Percentiles rank a stretch among this genome's conserved stretches.
phyloP scores from a whole-genome alignment of 2,797 vertebrate genomes.

The Siniperca obscura region DNA sequence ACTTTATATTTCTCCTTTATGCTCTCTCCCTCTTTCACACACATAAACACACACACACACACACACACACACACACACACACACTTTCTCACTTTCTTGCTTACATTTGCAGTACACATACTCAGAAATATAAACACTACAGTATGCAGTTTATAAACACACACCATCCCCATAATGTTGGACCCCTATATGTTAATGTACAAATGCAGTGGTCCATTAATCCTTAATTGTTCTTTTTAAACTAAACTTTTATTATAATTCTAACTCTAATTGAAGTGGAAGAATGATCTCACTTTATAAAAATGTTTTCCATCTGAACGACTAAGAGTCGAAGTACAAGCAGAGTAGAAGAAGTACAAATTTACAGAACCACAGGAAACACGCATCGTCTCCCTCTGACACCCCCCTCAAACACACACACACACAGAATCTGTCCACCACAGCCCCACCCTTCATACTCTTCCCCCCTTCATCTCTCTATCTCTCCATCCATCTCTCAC shows the following conservation, averaged over 20 bases:
- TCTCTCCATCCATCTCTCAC: conserved; percentile 59
- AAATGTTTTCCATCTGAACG: conserved; percentile 1
- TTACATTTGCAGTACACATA: not conserved
- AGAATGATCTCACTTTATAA: conserved; percentile 9
- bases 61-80: too few species aligned
- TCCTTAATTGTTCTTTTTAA: not conserved
- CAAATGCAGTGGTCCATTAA: not conserved
- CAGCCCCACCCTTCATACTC: not conserved
- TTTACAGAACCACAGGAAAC: conserved; percentile 18
- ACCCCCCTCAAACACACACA: not conserved
- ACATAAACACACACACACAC: not conserved
- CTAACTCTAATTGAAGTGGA: not conserved
- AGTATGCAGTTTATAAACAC: not conserved
- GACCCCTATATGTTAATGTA: not conserved
- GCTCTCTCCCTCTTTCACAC: not conserved
- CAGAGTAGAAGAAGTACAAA: not conserved
- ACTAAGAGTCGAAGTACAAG: not conserved
- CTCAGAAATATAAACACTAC: conserved; percentile 1
- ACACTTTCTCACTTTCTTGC: not conserved
- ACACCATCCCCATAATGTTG: not conserved
- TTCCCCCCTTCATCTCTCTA: conserved; percentile 38
- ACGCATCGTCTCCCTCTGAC: not conserved
- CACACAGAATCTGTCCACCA: not conserved
- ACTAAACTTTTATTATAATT: not conserved
- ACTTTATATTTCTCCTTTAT: conserved; percentile 15